phyloP scores from a whole-genome alignment of 2,113 vertebrate species.

The Tringa solitaria region DNA sequence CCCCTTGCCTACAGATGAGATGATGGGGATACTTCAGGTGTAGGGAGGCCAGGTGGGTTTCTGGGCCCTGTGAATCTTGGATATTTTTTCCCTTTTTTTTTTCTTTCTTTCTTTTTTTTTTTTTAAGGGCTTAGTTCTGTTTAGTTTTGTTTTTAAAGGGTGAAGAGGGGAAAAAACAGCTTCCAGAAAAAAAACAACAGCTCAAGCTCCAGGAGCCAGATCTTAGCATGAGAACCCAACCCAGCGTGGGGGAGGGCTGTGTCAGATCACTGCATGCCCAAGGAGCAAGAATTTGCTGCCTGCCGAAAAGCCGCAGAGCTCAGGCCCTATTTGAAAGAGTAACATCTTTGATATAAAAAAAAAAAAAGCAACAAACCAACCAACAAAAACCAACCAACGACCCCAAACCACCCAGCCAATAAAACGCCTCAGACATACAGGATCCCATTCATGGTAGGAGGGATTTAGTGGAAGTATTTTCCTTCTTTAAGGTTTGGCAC shows the following conservation, averaged over 20 bases:
- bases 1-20: neutral
- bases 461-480: conserved; percentile 66
- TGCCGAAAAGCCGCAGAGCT: conserved; percentile 46
- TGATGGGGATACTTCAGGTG: neutral
- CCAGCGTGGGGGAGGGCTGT: neutral
- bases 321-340: conserved; percentile 60
- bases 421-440: conserved; percentile 69
- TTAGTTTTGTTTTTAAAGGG: conserved; percentile 42
- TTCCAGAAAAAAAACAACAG: conserved; percentile 46
- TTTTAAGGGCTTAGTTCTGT: neutral
- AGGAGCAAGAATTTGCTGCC: conserved; percentile 21
- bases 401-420: conserved; percentile 61
- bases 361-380: neutral
- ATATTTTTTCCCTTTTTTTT: neutral
- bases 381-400: neutral
- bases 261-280: neutral
- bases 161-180: conserved; percentile 4
- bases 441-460: conserved; percentile 58
- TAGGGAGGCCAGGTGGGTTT: neutral
- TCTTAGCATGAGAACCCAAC: neutral
- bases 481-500: conserved; percentile 67
- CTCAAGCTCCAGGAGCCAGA: conserved; percentile 35
- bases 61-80: neutral
- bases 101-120: neutral
- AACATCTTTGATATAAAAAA: conserved; percentile 61